Conservation (phyloP, 2,888 invertebrate genomes). For the Pachliopta kotzebuea region DNA sequence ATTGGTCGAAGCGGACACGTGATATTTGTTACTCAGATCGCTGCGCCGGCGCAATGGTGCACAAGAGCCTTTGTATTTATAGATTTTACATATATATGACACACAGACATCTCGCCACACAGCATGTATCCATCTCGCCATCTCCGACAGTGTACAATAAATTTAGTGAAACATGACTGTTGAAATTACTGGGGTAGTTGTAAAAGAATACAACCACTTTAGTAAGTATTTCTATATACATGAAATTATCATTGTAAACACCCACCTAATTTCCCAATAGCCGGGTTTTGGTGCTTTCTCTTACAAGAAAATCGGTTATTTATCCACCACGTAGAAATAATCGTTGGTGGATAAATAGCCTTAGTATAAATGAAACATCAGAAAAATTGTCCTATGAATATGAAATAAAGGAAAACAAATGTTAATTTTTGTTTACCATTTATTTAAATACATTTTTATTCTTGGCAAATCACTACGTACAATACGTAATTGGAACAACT, state of each 20-base stretch:
- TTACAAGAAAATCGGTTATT: too few species aligned
- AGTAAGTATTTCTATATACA: background rate
- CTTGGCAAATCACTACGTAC: too few species aligned
- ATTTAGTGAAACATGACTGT: background rate
- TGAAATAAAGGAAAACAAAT: too few species aligned
- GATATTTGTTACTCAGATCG: slow-evolving; percentile 34
- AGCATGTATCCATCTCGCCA: background rate
- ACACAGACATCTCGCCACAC: too few species aligned
- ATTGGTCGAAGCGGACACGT: slow-evolving; percentile 51
- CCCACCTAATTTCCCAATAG: too few species aligned
- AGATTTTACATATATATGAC: slow-evolving; percentile 11
- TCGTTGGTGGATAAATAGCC: too few species aligned
- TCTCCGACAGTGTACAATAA: background rate
- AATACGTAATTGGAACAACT: background rate
- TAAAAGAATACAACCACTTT: background rate
- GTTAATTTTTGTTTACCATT: background rate
- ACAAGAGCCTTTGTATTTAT: slow-evolving; percentile 27
- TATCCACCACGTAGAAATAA: too few species aligned
- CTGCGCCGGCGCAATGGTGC: slow-evolving; percentile 38
- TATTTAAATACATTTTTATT: background rate
- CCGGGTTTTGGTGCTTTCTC: too few species aligned
- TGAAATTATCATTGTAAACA: too few species aligned
- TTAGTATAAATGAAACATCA: too few species aligned
- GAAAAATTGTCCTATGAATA: too few species aligned
- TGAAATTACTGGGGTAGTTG: background rate